Evolutionary conservation across 2,888 invertebrate genomes (phyloP), one percentile per base, ranked within the genome.

Genomic region (Fragum fragum): DNA sequence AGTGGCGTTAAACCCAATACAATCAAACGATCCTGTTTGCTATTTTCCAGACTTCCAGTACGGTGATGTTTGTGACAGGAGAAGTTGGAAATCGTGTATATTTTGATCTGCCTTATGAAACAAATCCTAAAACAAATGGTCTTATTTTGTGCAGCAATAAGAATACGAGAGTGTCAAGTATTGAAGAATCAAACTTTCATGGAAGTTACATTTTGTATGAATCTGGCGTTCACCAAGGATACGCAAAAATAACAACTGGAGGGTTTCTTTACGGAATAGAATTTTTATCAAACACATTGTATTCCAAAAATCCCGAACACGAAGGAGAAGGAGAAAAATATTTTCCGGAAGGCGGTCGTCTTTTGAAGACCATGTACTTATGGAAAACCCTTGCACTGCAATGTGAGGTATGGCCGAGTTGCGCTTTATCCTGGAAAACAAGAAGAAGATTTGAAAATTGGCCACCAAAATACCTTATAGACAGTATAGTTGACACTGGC

Each of bases 351-450:
- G 57, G 21, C 9, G 11, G 57, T 5, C 2, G 23, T 1, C 21
- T n/a, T n/a, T 7, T 16, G 21, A 57, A 57, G n/a, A 23, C 26
- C 3, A 2, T 57, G 11, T 26, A 57, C 14, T 23, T 57, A n/a
- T 57, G 57, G 57, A 1, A 23, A 11, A 5, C 23, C 26, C 26
- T 1, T 29, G 79, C 32, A 2, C 28, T 75, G 3, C 23, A 23
- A 29, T 83, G 81, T 73, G 36, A 16, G 0, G 59, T 69, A 18
- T 87, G 87, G 87, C 83, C 86, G 3, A 53, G 47, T 1, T 47
- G 32, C 11, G 86, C 82, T 36, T 9, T 21, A 1, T 52, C 75
- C n/a, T 88, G 88, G 88, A 63, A 55, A 32, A 59, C 76, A 14
- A 78, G 86, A 21, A 52, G 55, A 1, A 76, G 87, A 1, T 70